These are phyloP conservation scores for Neomorphus geoffroyi DNA, from an alignment of 2,797 vertebrate species.

Conservation along the genomic window DNA sequence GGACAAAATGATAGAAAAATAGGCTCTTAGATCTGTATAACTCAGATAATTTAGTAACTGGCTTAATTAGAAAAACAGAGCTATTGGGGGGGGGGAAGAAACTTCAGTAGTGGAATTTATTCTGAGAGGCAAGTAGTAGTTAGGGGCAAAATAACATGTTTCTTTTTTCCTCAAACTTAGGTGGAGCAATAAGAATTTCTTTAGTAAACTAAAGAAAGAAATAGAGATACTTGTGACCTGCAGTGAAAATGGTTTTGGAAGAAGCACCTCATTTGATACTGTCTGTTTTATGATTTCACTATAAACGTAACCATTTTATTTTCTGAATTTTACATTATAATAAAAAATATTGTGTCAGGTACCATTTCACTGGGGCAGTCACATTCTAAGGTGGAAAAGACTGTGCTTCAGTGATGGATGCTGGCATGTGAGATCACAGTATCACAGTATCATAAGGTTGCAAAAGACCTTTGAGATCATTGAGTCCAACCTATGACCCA, in stretches of 20 bases:
- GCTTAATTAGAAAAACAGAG: neutral
- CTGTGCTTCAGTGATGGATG: neutral
- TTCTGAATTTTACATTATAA: neutral
- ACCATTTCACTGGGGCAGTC: neutral
- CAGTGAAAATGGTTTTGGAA: neutral
- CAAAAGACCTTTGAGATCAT: too few relatives aligned
- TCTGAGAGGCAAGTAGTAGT: neutral
- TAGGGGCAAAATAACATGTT: neutral
- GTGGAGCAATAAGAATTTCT: neutral
- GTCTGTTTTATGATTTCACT: neutral
- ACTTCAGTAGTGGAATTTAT: neutral
- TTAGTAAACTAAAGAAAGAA: neutral
- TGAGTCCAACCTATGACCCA: too few relatives aligned
- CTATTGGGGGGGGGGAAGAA: fast-evolving
- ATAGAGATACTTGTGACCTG: neutral
- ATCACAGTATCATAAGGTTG: too few relatives aligned
- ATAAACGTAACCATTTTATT: neutral
- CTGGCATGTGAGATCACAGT: neutral
- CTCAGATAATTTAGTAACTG: neutral
- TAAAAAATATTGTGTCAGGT: neutral
- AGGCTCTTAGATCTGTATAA: neutral
- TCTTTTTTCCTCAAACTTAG: neutral
- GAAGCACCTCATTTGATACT: neutral
- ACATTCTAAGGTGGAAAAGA: neutral
- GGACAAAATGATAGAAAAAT: neutral